Evolutionary conservation across 2,113 vertebrate species (phyloP).

Genomic region (Polyodon spathula): DNA sequence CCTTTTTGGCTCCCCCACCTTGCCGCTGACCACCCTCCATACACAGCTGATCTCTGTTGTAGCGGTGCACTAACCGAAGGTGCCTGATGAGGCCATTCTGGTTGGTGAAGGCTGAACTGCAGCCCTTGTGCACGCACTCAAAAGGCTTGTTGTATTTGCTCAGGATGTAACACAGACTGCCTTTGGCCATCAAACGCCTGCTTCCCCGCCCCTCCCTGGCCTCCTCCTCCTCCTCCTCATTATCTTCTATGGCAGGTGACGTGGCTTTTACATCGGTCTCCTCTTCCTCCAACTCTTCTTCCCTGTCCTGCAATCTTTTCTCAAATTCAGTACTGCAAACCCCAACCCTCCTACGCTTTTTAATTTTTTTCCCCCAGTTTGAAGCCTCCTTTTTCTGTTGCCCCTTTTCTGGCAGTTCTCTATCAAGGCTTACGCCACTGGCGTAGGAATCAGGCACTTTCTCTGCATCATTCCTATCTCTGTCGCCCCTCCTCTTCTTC

Average conservation of each 20-base stretch:
- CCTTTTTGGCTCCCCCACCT: constrained; percentile 65
- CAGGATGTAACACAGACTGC: constrained; percentile 82
- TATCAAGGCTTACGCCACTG: constrained; percentile 22
- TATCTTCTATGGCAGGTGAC: constrained; percentile 28
- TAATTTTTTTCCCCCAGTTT: constrained; percentile 15
- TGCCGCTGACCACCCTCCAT: constrained; percentile 65
- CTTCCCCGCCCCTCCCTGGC: constrained; percentile 67
- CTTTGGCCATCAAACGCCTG: constrained; percentile 76
- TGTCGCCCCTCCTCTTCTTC: constrained; percentile 15
- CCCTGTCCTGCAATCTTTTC: constrained; percentile 4
- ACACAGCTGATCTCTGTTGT: constrained; percentile 82
- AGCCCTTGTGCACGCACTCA: constrained; percentile 88
- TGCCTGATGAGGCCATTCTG: constrained; percentile 85
- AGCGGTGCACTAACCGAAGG: constrained; percentile 79
- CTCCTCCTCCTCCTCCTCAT: constrained; percentile 14
- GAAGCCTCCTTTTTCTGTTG: not conserved
- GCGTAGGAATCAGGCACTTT: constrained; percentile 23
- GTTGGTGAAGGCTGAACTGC: constrained; percentile 79
- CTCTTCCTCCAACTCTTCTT: constrained; percentile 14
- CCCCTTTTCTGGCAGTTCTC: constrained; percentile 4
- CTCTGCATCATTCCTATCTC: constrained; percentile 20
- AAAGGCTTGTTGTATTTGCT: constrained; percentile 89
- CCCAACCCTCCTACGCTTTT: constrained; percentile 21
- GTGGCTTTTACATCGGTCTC: constrained; percentile 12
- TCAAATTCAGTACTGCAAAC: constrained; percentile 21